Percentiles rank a stretch among this genome's conserved stretches.
phyloP scores from a whole-genome alignment of 2,888 invertebrate species.

The Charanyca ferruginea region DNA sequence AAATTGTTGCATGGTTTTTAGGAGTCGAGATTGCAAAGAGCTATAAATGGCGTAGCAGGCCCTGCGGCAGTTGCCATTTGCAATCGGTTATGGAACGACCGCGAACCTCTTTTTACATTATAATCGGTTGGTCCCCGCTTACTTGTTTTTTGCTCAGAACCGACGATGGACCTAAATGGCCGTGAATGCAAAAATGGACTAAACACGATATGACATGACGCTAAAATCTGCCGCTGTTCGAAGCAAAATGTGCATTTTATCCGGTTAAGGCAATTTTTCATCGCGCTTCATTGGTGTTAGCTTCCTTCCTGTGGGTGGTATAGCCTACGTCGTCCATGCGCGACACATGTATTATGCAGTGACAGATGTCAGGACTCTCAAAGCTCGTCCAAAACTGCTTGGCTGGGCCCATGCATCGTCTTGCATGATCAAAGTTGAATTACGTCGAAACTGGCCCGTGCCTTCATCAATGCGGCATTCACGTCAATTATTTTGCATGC shows the following conservation, averaged over 20 bases:
- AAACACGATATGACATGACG: slow-evolving; percentile 65
- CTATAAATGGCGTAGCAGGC: slow-evolving; percentile 87
- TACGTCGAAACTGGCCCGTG: slow-evolving; percentile 79
- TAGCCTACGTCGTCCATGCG: slow-evolving; percentile 17
- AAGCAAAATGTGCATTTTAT: slow-evolving; percentile 13
- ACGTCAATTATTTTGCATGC: slow-evolving; percentile 70
- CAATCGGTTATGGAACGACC: slow-evolving; percentile 90
- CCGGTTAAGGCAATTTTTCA: slow-evolving; percentile 22
- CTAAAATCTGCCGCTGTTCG: slow-evolving; percentile 43
- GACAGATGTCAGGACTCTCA: slow-evolving; percentile 60
- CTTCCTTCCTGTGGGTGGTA: slow-evolving; percentile 66
- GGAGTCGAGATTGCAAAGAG: slow-evolving; percentile 86
- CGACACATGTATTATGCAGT: slow-evolving; percentile 43
- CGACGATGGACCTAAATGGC: slow-evolving; percentile 77
- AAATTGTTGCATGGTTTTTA: slow-evolving; percentile 85
- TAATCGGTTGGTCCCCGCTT: slow-evolving; percentile 86
- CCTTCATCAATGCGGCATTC: slow-evolving; percentile 83
- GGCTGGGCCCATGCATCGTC: slow-evolving; percentile 50
- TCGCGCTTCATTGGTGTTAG: slow-evolving; percentile 51
- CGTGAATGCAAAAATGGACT: slow-evolving; percentile 76
- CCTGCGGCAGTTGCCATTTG: slow-evolving; percentile 90
- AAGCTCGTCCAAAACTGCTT: slow-evolving; percentile 61
- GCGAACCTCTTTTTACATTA: slow-evolving; percentile 90
- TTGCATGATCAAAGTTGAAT: slow-evolving; percentile 72
- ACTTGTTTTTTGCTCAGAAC: slow-evolving; percentile 83